Evolutionary conservation across 2,113 vertebrate species (phyloP).

Genomic region (Lophius piscatorius): DNA sequence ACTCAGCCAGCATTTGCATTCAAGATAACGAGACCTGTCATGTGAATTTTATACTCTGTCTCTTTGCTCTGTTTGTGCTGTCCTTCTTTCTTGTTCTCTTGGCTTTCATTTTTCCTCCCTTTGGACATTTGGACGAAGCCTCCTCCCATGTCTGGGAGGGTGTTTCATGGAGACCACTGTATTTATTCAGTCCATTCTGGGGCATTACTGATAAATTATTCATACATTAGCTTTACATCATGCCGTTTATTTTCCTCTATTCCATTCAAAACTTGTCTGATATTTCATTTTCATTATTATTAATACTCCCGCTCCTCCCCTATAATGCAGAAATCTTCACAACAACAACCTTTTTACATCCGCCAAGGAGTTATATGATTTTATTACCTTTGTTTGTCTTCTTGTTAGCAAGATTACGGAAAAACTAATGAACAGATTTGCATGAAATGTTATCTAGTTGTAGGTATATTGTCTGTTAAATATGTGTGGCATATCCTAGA

Average conservation of each 20-base stretch:
- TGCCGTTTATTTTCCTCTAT: constrained; percentile 5
- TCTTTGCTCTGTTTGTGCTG: constrained; percentile 55
- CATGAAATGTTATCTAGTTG: too few relatives aligned
- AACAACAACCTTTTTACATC: too few relatives aligned
- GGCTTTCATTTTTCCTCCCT: constrained; percentile 38
- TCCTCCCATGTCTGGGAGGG: constrained; percentile 17
- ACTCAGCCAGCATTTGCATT: constrained; percentile 75
- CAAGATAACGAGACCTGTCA: constrained; percentile 77
- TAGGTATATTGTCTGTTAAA: too few relatives aligned
- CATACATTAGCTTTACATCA: constrained; percentile 10
- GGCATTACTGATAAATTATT: constrained; percentile 31
- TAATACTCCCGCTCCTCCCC: background rate
- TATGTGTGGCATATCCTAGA: too few relatives aligned
- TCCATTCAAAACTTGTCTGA: constrained; percentile 11
- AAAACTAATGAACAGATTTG: too few relatives aligned
- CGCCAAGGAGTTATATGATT: too few relatives aligned
- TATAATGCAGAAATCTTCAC: too few relatives aligned
- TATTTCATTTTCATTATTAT: constrained; percentile 18
- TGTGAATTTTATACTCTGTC: constrained; percentile 76
- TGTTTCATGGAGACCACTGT: constrained; percentile 35
- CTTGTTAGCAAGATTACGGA: too few relatives aligned
- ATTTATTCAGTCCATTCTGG: constrained; percentile 30
- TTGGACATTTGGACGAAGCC: constrained; percentile 58
- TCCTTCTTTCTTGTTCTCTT: constrained; percentile 57
- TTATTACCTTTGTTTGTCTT: too few relatives aligned